These are phyloP conservation scores for Mirounga angustirostris DNA, from an alignment of 2,113 vertebrate genomes.

Conservation along the genomic window DNA sequence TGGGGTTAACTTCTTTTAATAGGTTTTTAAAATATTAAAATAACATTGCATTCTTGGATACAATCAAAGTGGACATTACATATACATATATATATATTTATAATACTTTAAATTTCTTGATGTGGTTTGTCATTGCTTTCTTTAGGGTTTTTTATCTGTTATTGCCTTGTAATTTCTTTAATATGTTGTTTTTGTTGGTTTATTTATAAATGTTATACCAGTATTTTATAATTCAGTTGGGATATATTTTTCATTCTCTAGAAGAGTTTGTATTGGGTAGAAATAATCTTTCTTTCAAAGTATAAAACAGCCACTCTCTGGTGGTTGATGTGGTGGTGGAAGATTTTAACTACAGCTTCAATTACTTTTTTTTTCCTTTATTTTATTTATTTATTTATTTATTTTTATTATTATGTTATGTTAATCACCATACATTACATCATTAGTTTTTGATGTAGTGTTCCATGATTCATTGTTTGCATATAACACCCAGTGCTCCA, in stretches of 20 bases:
- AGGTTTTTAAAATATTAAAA: neutral
- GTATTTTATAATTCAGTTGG: neutral
- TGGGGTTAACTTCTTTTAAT: neutral
- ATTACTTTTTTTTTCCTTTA: too few species aligned
- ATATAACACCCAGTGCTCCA: too few species aligned
- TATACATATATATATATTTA: neutral
- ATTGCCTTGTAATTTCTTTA: neutral
- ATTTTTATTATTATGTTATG: too few species aligned
- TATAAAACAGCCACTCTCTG: neutral
- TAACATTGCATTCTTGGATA: neutral
- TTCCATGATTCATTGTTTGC: too few species aligned
- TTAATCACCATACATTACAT: too few species aligned
- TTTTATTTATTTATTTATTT: too few species aligned
- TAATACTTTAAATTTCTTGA: neutral
- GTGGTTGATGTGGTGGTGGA: neutral
- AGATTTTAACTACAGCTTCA: neutral
- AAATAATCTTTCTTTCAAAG: neutral
- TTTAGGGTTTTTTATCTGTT: neutral
- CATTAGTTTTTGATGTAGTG: too few species aligned
- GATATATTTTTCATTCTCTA: neutral
- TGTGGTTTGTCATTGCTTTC: neutral
- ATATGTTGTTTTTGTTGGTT: neutral
- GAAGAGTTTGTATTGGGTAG: neutral
- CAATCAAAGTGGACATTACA: neutral
- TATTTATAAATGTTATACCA: neutral